Percentiles rank a stretch among this genome's conserved stretches.
phyloP scores from a whole-genome alignment of 2,797 vertebrate genomes.

The Neosilurus mollespiculum region DNA sequence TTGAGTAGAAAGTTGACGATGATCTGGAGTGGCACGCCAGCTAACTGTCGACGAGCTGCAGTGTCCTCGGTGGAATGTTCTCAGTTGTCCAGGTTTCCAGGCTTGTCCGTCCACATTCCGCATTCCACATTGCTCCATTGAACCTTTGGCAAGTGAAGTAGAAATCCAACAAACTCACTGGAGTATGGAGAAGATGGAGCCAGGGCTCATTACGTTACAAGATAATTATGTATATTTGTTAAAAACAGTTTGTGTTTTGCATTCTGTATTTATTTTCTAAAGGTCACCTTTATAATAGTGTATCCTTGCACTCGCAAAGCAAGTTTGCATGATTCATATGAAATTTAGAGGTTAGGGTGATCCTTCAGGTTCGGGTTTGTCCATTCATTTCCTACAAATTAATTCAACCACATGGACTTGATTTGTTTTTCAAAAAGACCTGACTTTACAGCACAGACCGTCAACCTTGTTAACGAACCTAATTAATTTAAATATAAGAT shows the following conservation, averaged over 20 bases:
- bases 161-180: not conserved
- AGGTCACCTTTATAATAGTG: not conserved
- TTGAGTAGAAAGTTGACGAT: too few species aligned
- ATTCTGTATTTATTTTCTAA: not conserved
- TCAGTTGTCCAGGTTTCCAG: too few species aligned
- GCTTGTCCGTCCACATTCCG: too few species aligned
- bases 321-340: not conserved
- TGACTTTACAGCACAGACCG: not conserved
- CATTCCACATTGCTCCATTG: too few species aligned
- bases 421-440: not conserved
- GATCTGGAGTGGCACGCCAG: too few species aligned
- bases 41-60: too few species aligned
- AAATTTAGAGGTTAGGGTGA: not conserved
- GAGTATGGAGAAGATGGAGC: not conserved
- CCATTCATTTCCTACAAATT: not conserved
- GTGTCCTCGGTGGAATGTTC: too few species aligned
- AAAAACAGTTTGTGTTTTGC: not conserved
- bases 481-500: not conserved
- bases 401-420: not conserved
- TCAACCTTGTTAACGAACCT: too few species aligned
- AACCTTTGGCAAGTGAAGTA: not conserved
- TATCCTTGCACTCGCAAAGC: not conserved
- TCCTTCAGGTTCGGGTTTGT: not conserved
- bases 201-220: not conserved
- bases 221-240: not conserved